Evolutionary conservation across 1,140 invertebrate genomes (phyloP), one percentile per base, ranked within the genome.

Genomic region (Tribolium castaneum): DNA sequence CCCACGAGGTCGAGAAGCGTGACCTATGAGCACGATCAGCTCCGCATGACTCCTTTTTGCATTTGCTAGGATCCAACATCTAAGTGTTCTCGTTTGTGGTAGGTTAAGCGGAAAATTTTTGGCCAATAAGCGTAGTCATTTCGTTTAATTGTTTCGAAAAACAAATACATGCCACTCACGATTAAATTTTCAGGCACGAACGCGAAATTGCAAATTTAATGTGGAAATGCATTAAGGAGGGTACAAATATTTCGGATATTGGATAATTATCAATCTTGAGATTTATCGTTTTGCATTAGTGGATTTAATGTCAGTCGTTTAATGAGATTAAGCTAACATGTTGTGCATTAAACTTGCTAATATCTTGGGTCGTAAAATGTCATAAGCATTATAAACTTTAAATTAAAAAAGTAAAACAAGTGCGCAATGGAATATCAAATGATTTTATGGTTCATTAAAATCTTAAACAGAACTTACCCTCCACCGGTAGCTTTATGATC

Each of bases 401-500:
- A 39, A 39, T 13, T 35, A 35, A 39, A 56, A 75, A 19, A 25
- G n/a, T 39, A 70, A 75, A 56, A 19, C 13, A 56, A 75, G 13
- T 16, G 52, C 22, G 30, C 51, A 75, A 75, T 52, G 52, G 52
- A 52, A 75, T 59, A 75, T 75, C 35, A 75, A 75, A 59, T 59
- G 22, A 75, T 75, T 75, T 75, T 75, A 75, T 75, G 30, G 52
- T 34, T 39, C 51, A 75, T 75, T 59, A 59, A 75, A 75, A 75
- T 59, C 52, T 54, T n/a, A 10, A 75, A 34, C 30, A 66, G 14
- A 34, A 34, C 25, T 66, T 34, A 66, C 19, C 10, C 9, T 35
- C 25, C 22, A 22, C 39, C 39, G 39, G 39, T 45, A 45, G 39
- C 39, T 45, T 45, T 45, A 45, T 45, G 39, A 10, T 45, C 39